These are phyloP conservation scores for Cyclura pinguis DNA, from an alignment of 2,797 vertebrate genomes.

Conservation along the genomic window DNA sequence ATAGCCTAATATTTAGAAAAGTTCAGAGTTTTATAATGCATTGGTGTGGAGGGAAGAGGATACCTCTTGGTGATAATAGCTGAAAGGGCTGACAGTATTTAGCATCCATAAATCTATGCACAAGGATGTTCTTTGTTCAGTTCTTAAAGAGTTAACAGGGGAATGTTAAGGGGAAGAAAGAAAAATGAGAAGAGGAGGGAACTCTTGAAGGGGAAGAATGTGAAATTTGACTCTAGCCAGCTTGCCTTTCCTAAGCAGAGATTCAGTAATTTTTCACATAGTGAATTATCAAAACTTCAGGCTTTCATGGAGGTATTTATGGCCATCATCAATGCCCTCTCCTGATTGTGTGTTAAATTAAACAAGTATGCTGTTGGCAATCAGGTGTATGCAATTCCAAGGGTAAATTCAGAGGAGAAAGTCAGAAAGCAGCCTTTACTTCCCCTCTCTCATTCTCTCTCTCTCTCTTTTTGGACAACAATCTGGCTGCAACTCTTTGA, in stretches of 20 bases:
- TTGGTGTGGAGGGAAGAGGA: neutral
- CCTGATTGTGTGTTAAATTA: constrained; percentile 27
- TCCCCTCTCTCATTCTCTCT: fast-evolving
- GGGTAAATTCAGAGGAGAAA: constrained; percentile 16
- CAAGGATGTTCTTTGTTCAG: neutral
- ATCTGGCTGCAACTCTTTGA: neutral
- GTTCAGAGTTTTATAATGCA: neutral
- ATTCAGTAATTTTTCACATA: constrained; percentile 45
- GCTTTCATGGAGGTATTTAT: constrained; percentile 32
- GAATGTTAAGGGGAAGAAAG: constrained; percentile 33
- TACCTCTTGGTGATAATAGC: neutral
- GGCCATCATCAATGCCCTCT: constrained; percentile 7
- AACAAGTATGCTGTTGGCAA: constrained; percentile 2
- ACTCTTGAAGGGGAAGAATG: constrained; percentile 30
- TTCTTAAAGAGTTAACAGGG: constrained; percentile 50
- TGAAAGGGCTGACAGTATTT: neutral
- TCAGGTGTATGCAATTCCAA: constrained; percentile 20
- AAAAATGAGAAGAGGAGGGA: constrained; percentile 46
- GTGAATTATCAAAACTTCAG: constrained; percentile 33
- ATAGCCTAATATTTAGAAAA: neutral
- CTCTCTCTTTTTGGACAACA: constrained; percentile 31
- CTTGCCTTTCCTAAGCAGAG: constrained; percentile 47
- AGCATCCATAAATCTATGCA: neutral
- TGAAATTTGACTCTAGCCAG: constrained; percentile 49
- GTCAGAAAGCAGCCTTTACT: neutral